phyloP scores from a whole-genome alignment of 2,888 invertebrate genomes.

The Ditylenchus weischeri region DNA sequence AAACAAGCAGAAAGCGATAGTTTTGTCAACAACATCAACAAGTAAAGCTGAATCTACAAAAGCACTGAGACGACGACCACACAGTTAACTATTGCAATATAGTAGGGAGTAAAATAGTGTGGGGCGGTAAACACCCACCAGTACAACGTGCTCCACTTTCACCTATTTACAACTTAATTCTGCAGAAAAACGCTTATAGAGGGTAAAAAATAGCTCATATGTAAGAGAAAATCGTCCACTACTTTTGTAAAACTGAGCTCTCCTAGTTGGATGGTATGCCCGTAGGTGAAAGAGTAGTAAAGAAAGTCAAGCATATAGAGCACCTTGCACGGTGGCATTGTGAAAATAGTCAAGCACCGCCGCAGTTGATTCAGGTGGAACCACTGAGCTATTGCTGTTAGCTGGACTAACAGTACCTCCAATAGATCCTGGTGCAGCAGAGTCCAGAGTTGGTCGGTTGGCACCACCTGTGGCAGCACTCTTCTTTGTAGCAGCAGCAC shows the following conservation, averaged over 20 bases:
- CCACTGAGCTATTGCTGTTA: conserved; percentile 19
- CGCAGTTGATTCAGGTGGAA: conserved; percentile 26
- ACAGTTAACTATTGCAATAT: neutral
- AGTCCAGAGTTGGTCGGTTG: neutral
- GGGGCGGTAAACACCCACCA: conserved; percentile 7
- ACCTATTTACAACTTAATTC: no score
- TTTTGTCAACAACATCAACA: neutral
- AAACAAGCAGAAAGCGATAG: neutral
- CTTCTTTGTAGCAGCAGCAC: conserved; percentile 26
- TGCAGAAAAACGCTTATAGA: no score
- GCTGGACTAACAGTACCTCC: conserved; percentile 40
- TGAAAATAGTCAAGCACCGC: conserved; percentile 52
- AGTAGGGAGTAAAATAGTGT: neutral
- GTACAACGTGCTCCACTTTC: conserved; percentile 9
- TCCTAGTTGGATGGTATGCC: conserved; percentile 11
- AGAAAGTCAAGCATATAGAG: conserved; percentile 10
- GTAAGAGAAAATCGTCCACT: neutral
- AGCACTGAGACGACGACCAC: conserved; percentile 13
- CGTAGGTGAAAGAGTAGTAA: neutral
- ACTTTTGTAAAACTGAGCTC: neutral
- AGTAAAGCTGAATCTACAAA: conserved; percentile 5
- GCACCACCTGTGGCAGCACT: conserved; percentile 7
- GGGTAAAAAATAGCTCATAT: no score
- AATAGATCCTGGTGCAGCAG: conserved; percentile 19
- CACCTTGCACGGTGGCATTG: conserved; percentile 52